phyloP scores from a whole-genome alignment of 2,797 vertebrate species.

The Nannoperca australis region DNA sequence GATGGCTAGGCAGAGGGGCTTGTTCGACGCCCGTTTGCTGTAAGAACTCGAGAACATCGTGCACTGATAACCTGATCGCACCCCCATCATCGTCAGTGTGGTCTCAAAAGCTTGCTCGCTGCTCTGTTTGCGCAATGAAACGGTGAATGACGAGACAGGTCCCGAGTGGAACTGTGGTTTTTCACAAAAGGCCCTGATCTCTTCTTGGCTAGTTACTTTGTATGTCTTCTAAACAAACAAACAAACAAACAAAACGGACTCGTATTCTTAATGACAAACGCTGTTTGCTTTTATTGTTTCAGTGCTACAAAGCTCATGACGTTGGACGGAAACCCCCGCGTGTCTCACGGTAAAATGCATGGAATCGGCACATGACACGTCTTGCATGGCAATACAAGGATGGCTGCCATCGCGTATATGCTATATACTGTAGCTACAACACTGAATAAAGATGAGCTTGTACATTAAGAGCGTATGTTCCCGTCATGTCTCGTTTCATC shows the following conservation, averaged over 20 bases:
- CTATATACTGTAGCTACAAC: slow-evolving; percentile 77
- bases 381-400: slow-evolving; percentile 77
- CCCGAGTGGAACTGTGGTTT: slow-evolving; percentile 2
- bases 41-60: slow-evolving; percentile 25
- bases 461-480: slow-evolving; percentile 68
- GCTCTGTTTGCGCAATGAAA: slow-evolving; percentile 33
- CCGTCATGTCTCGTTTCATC: slow-evolving; percentile 41
- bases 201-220: slow-evolving; percentile 7
- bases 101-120: slow-evolving; percentile 32
- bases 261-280: slow-evolving; percentile 66
- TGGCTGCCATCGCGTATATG: slow-evolving; percentile 70
- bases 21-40: slow-evolving; percentile 38
- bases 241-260: slow-evolving; percentile 50
- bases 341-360: slow-evolving; percentile 70
- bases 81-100: slow-evolving; percentile 11
- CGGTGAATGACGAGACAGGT: slow-evolving; percentile 18
- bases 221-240: slow-evolving; percentile 43
- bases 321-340: slow-evolving; percentile 71
- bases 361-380: slow-evolving; percentile 78
- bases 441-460: slow-evolving; percentile 77
- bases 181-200: slow-evolving; percentile 23
- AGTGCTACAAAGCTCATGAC: slow-evolving; percentile 72
- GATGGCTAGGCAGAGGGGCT: slow-evolving; percentile 27
- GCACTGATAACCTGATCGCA: slow-evolving; percentile 30
- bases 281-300: slow-evolving; percentile 78